Evolutionary conservation across 2,888 invertebrate genomes (phyloP), one percentile per base, ranked within the genome.

Genomic region (Nomada hirtipes): DNA sequence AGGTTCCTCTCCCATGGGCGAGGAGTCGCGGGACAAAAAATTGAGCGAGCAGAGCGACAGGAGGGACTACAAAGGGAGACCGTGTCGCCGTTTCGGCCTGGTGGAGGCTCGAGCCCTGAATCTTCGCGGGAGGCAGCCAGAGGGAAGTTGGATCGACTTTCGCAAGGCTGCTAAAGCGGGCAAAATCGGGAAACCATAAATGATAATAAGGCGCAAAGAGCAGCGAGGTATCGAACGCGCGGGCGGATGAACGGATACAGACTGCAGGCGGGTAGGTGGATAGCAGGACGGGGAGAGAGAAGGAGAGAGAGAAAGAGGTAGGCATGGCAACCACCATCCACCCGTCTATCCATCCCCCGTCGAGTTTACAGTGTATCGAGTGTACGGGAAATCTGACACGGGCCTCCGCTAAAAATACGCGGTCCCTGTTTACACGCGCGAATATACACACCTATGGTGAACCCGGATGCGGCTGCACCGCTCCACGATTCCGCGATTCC

Each of bases 301-400:
- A 77, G 65, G 77, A 75, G 76, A 85, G 88, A 82, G 86, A 85
- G 88, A 82, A 86, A 85, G 79, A 80, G 89, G 91, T 91, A 91
- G 91, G 91, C 91, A 91, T 91, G 90, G 91, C 91, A 91, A 91
- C 91, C 89, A 89, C 88, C 89, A 88, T 89, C 86, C 84, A 84
- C 84, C 81, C 87, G 76, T 50, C 74, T 60, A 47, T 23, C 69
- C 64, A 79, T 61, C 76, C 80, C 75, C 85, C 86, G 84, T 86
- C 78, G 80, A 86, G 84, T 87, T 88, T 89, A 85, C 82, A 79
- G 84, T 83, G 85, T 88, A 87, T 88, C 89, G 83, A 87, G 87
- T 84, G 72, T 83, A 85, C 73, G 70, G 76, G 85, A 88, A 88
- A 79, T 80, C 83, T 68, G 86, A 86, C 83, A 85, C 87, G 78